phyloP scores from a whole-genome alignment of 2,888 invertebrate species.

The Drosophila paranaensis region DNA sequence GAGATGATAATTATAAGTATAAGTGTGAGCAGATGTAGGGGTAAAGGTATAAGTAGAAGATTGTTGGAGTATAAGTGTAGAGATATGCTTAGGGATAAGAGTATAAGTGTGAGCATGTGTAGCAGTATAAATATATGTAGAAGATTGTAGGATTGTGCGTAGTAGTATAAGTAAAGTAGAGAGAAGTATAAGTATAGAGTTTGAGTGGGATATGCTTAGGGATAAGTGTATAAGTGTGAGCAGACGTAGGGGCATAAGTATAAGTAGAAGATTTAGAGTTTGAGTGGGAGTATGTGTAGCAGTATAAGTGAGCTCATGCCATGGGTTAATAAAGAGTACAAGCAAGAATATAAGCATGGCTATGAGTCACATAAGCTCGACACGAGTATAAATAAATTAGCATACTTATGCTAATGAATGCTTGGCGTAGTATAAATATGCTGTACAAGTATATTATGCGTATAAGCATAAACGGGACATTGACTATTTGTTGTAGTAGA shows the following conservation, averaged over 20 bases:
- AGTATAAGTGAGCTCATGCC: neutral
- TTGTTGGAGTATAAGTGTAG: neutral
- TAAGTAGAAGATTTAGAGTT: neutral
- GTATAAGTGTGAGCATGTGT: neutral
- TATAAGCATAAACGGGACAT: neutral
- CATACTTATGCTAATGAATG: constrained; percentile 1
- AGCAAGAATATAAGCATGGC: neutral
- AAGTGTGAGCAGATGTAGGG: neutral
- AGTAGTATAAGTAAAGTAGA: too few relatives aligned
- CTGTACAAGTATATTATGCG: neutral
- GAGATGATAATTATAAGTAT: neutral
- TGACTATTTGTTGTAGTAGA: neutral
- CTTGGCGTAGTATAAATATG: neutral
- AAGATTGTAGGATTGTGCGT: too few relatives aligned
- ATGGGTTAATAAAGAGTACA: neutral
- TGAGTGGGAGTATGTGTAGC: neutral
- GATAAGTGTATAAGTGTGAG: too few relatives aligned
- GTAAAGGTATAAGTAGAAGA: neutral
- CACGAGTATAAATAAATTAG: neutral
- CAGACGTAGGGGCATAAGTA: neutral
- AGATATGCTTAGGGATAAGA: neutral
- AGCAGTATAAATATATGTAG: too few relatives aligned
- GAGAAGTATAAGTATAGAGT: neutral
- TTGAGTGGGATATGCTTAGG: too few relatives aligned
- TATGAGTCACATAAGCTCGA: neutral